A percentile compares a stretch with the other conserved stretches of the same genome.
These are phyloP conservation scores for Pollicipes pollicipes DNA, from an alignment of 1,140 invertebrate genomes.

Conservation along the genomic window DNA sequence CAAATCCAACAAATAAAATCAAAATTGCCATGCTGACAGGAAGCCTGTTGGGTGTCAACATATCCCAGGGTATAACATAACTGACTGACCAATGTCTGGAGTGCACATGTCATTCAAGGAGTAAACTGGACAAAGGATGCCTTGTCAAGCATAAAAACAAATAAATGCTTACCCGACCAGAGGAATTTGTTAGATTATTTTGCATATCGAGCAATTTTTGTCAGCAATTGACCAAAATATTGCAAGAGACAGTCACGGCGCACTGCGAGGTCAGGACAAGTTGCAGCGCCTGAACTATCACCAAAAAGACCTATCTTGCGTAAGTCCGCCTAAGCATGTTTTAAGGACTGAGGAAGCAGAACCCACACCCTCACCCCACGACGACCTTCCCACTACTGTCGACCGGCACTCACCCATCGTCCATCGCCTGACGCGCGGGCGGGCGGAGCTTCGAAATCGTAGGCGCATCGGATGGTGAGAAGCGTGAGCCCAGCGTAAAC, in stretches of 20 bases:
- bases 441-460: neutral
- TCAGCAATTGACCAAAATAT: neutral
- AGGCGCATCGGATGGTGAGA: neutral
- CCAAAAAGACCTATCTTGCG: neutral
- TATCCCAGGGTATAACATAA: too few species aligned
- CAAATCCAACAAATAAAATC: too few species aligned
- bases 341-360: neutral
- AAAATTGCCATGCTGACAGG: too few species aligned
- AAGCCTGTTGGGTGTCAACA: too few species aligned
- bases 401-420: neutral
- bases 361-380: neutral
- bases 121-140: too few species aligned
- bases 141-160: too few species aligned
- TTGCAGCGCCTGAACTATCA: neutral
- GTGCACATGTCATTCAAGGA: too few species aligned
- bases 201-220: neutral
- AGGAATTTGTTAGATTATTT: neutral
- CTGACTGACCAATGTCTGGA: too few species aligned
- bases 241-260: neutral
- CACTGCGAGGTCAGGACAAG: neutral
- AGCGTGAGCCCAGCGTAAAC: neutral
- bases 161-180: neutral
- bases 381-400: neutral
- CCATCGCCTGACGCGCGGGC: neutral
- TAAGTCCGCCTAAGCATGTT: neutral